Conservation (phyloP, 2,888 invertebrate genomes). For the Buathra laborator region DNA sequence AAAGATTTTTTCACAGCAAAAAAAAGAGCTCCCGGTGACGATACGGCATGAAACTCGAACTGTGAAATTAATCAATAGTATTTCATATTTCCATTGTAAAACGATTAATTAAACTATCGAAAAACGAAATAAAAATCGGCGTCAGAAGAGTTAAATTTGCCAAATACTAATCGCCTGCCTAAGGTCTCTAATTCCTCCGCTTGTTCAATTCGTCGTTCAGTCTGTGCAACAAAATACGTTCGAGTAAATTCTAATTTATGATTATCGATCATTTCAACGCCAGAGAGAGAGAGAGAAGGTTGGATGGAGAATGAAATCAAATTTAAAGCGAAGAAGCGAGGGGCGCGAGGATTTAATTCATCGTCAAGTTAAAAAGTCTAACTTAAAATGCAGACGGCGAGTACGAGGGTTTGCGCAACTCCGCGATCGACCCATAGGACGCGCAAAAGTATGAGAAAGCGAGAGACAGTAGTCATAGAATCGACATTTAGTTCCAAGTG, state of each 20-base stretch:
- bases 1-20: not conserved
- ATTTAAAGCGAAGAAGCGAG: not conserved
- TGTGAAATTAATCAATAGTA: not conserved
- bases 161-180: not conserved
- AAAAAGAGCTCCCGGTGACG: not conserved
- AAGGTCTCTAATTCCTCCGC: not conserved
- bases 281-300: not conserved
- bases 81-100: constrained; percentile 7
- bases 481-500: constrained; percentile 2
- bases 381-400: constrained; percentile 18
- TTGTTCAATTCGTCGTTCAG: not conserved
- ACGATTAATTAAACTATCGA: not conserved
- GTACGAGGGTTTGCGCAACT: no score
- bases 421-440: no score
- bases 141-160: not conserved
- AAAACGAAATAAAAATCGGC: not conserved
- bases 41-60: not conserved
- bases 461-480: constrained; percentile 27
- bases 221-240: not conserved
- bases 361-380: constrained; percentile 35
- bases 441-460: no score
- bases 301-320: constrained; percentile 1
- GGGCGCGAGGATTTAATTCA: constrained; percentile 21
- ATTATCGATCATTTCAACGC: not conserved
- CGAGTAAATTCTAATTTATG: not conserved